phyloP scores from a whole-genome alignment of 2,113 vertebrate species.

The Cochlearius cochlearius region DNA sequence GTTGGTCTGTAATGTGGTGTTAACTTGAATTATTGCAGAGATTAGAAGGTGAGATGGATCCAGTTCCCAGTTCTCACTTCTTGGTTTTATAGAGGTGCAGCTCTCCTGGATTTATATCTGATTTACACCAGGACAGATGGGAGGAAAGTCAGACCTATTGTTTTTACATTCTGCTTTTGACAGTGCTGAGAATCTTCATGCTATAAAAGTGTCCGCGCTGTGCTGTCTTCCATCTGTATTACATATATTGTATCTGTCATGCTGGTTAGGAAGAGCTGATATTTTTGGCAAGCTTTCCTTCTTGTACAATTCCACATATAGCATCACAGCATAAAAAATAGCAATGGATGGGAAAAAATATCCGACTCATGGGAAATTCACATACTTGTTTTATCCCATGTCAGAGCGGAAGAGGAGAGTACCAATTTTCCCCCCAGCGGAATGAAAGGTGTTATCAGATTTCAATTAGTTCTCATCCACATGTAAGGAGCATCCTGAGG shows the following conservation, averaged over 20 bases:
- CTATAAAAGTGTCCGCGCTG: slow-evolving; percentile 35
- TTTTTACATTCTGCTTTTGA: slow-evolving; percentile 26
- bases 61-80: neutral
- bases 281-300: slow-evolving; percentile 51
- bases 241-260: slow-evolving; percentile 47
- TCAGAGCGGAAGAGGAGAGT: neutral
- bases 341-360: neutral
- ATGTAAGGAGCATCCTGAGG: neutral
- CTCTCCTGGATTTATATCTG: neutral
- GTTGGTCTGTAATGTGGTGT: neutral
- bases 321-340: slow-evolving; percentile 14
- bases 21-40: slow-evolving; percentile 25
- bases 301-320: neutral
- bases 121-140: slow-evolving; percentile 30
- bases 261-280: slow-evolving; percentile 37
- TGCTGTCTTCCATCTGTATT: slow-evolving; percentile 31
- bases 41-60: slow-evolving; percentile 4
- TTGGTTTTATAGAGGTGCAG: slow-evolving; percentile 7
- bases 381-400: neutral
- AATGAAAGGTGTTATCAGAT: neutral
- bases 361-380: slow-evolving; percentile 17
- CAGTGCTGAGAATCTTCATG: slow-evolving; percentile 39
- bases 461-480: neutral
- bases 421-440: neutral
- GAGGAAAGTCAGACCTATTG: neutral